Conservation (phyloP, 2,888 invertebrate genomes). For the Chaitophorus viminalis region DNA sequence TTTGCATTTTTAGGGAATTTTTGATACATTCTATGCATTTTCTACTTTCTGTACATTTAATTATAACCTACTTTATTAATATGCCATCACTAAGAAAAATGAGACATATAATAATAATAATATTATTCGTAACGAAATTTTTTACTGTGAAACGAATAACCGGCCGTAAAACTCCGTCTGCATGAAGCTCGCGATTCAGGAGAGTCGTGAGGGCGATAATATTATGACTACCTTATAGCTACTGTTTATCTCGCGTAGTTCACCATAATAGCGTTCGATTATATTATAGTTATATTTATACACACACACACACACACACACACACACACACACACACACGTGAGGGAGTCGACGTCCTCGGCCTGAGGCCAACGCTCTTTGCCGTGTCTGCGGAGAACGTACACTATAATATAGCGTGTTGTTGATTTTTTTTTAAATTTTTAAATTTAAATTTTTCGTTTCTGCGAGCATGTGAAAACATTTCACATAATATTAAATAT, state of each 20-base stretch:
- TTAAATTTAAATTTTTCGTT: not conserved
- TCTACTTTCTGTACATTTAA: too few relatives aligned
- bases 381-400: not conserved
- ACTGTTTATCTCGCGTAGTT: not conserved
- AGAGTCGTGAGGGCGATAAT: too few relatives aligned
- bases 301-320: not conserved
- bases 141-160: too few relatives aligned
- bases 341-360: constrained; percentile 59
- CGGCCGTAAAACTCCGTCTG: too few relatives aligned
- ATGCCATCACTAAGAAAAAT: too few relatives aligned
- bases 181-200: too few relatives aligned
- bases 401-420: constrained; percentile 8
- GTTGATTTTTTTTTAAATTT: constrained; percentile 28
- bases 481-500: constrained; percentile 4
- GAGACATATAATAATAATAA: too few relatives aligned
- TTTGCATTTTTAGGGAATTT: too few relatives aligned
- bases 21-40: too few relatives aligned
- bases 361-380: constrained; percentile 55
- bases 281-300: constrained; percentile 27
- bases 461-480: constrained; percentile 23
- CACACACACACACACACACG: not conserved
- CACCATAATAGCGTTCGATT: constrained; percentile 16
- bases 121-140: too few relatives aligned
- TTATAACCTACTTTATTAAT: too few relatives aligned
- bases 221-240: not conserved